phyloP scores from a whole-genome alignment of 2,113 vertebrate species.

The Aphelocoma coerulescens region DNA sequence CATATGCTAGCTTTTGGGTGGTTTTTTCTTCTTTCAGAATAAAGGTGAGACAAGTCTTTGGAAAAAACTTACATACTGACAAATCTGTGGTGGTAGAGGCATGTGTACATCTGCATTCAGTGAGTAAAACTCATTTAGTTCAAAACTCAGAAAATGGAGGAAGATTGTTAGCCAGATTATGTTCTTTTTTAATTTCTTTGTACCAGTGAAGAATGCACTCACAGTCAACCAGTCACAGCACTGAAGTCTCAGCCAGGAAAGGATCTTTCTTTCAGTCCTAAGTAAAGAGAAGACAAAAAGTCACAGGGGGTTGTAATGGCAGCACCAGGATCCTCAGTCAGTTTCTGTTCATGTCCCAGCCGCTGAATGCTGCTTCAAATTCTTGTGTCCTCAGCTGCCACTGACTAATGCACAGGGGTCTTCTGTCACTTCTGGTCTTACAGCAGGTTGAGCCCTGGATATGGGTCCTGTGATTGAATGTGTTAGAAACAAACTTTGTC shows the following conservation, averaged over 20 bases:
- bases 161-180: background rate
- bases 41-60: slow-evolving; percentile 43
- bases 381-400: background rate
- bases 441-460: background rate
- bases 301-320: background rate
- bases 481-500: background rate
- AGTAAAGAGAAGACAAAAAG: background rate
- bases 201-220: background rate
- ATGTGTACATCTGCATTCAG: slow-evolving; percentile 38
- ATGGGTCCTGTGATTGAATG: background rate
- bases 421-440: background rate
- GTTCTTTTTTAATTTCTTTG: background rate
- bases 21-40: background rate
- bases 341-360: background rate
- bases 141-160: background rate
- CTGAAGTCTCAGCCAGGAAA: background rate
- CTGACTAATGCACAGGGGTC: background rate
- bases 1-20: slow-evolving; percentile 53
- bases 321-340: background rate
- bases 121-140: background rate
- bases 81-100: slow-evolving; percentile 21
- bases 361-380: background rate
- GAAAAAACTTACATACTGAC: slow-evolving; percentile 35
- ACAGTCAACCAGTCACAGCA: background rate
- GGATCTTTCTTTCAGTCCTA: background rate